A percentile compares a stretch with the other conserved stretches of the same genome.
Evolutionary conservation across 1,140 invertebrate genomes (phyloP).

Genomic region (Trichonephila clavata): DNA sequence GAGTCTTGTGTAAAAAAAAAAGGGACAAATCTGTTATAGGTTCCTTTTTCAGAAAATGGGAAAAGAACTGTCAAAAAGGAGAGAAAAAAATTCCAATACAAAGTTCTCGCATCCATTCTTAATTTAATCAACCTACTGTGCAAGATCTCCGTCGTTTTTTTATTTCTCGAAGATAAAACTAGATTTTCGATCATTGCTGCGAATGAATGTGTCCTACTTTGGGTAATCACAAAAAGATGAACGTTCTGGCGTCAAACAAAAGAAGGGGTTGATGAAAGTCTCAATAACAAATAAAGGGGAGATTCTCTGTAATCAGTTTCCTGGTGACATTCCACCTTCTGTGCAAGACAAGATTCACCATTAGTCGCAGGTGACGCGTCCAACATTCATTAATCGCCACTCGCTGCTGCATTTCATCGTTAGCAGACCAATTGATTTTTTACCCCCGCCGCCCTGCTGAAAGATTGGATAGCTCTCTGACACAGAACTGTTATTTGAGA

Average conservation of each 20-base stretch:
- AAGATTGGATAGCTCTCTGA: background rate
- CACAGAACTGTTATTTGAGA: background rate
- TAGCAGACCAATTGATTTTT: conserved; percentile 42
- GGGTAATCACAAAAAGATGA: background rate
- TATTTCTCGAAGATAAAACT: too few relatives aligned
- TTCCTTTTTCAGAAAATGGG: too few relatives aligned
- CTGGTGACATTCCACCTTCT: conserved; percentile 40
- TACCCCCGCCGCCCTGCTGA: background rate
- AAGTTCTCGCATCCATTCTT: too few relatives aligned
- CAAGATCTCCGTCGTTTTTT: too few relatives aligned
- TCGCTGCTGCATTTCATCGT: background rate
- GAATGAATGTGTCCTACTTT: too few relatives aligned
- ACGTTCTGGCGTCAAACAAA: background rate
- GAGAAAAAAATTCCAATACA: too few relatives aligned
- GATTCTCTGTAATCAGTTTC: background rate
- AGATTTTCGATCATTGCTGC: too few relatives aligned
- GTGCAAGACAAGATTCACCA: background rate
- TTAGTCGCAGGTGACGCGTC: conserved; percentile 32
- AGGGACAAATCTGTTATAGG: too few relatives aligned
- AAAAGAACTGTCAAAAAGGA: too few relatives aligned
- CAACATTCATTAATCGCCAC: conserved; percentile 32
- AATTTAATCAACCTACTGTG: too few relatives aligned
- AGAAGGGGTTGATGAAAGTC: background rate
- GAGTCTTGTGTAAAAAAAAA: too few relatives aligned
- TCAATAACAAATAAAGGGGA: background rate